phyloP scores from a whole-genome alignment of 2,888 invertebrate genomes.

The Tachystola acroxantha region DNA sequence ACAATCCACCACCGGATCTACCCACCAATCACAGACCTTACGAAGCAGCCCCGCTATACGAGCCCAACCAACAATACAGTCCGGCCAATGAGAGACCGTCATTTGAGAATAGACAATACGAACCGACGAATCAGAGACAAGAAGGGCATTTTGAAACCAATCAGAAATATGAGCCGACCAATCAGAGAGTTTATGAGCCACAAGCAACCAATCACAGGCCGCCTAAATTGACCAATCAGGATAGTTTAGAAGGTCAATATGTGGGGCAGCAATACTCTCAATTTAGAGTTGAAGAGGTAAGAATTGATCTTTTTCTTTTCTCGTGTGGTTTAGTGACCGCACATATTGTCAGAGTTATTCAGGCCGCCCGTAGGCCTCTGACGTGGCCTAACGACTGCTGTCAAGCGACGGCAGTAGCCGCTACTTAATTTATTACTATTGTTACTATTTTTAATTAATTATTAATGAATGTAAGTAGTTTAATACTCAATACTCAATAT shows the following conservation, averaged over 20 bases:
- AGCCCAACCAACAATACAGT: constrained; percentile 8
- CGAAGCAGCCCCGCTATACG: constrained; percentile 15
- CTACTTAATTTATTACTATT: too few species aligned
- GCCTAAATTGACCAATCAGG: constrained; percentile 27
- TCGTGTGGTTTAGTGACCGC: too few species aligned
- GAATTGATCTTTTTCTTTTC: too few species aligned
- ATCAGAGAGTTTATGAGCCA: constrained; percentile 28
- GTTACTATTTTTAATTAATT: too few species aligned
- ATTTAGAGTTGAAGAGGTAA: constrained; percentile 45
- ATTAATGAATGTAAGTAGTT: too few species aligned
- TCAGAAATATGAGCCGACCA: constrained; percentile 19
- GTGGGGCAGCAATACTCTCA: constrained; percentile 28
- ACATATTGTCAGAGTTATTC: too few species aligned
- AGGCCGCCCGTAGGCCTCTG: too few species aligned
- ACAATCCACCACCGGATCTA: constrained; percentile 11
- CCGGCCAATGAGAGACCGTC: constrained; percentile 6
- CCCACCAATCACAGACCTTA: constrained; percentile 20
- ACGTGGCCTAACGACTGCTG: too few species aligned
- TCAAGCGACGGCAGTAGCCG: too few species aligned
- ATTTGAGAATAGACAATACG: constrained; percentile 15
- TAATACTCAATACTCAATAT: too few species aligned
- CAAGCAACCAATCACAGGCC: constrained; percentile 20
- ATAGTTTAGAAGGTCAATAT: constrained; percentile 31
- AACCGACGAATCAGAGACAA: constrained; percentile 17
- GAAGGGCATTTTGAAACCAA: constrained; percentile 12